Percentiles rank a stretch among this genome's conserved stretches.
phyloP scores from a whole-genome alignment of 2,888 invertebrate species.

The Lycophotia porphyrea region DNA sequence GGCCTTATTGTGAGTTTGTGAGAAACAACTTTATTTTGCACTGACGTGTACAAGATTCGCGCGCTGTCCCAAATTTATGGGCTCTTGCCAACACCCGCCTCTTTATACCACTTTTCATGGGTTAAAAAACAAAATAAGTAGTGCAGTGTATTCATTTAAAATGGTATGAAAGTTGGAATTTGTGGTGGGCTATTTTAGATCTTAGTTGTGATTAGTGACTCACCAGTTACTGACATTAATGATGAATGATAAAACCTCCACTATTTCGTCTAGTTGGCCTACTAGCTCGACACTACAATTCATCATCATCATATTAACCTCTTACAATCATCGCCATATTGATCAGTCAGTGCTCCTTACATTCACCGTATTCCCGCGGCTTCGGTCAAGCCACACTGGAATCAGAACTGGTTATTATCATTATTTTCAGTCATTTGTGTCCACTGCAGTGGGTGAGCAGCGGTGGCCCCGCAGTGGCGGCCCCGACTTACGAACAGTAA shows the following conservation, averaged over 20 bases:
- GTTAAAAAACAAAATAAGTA: constrained; percentile 48
- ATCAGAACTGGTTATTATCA: no score
- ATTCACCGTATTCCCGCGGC: neutral
- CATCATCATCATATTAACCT: neutral
- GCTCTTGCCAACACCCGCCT: constrained; percentile 46
- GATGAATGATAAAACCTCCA: neutral
- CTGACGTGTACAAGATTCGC: constrained; percentile 82
- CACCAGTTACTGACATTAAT: neutral
- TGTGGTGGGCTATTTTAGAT: neutral
- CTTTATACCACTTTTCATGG: constrained; percentile 52
- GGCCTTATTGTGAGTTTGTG: constrained; percentile 70
- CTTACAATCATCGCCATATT: neutral
- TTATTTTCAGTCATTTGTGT: no score
- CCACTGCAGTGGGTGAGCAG: no score
- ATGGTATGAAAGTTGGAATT: constrained; percentile 9
- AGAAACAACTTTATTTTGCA: constrained; percentile 83
- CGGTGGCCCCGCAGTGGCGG: no score
- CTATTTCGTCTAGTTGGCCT: neutral
- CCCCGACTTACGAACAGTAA: no score
- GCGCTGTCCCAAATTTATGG: constrained; percentile 71
- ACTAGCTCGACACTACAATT: neutral
- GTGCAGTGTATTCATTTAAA: constrained; percentile 44
- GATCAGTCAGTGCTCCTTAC: neutral
- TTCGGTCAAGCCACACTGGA: neutral
- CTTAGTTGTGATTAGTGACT: neutral